phyloP scores from a whole-genome alignment of 2,888 invertebrate genomes.

The Bombylius major region DNA sequence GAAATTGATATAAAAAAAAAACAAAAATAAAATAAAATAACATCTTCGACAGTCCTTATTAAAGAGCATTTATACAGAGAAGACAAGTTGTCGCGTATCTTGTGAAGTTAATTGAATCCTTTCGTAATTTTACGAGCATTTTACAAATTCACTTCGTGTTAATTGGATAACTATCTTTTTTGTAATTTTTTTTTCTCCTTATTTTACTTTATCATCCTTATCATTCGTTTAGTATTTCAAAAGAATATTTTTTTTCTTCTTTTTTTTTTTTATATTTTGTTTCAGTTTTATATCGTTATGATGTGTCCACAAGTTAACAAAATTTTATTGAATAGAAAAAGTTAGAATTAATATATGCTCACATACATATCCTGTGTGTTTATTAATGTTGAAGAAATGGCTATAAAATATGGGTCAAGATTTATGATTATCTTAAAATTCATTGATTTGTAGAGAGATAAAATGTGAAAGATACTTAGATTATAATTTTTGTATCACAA shows the following conservation, averaged over 20 bases:
- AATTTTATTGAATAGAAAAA: no score
- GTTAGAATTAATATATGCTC: no score
- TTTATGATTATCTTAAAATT: no score
- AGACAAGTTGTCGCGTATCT: conserved; percentile 5
- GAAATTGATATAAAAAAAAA: neutral
- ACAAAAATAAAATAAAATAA: neutral
- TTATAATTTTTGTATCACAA: no score
- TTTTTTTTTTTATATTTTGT: neutral
- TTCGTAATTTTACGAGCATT: conserved; percentile 8
- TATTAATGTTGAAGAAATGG: no score
- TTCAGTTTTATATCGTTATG: neutral
- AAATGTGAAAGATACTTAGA: no score
- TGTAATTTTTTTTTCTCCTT: neutral
- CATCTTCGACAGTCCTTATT: no score
- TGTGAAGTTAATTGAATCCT: conserved; percentile 8
- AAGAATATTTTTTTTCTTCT: neutral
- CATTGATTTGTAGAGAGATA: no score
- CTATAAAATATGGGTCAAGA: no score
- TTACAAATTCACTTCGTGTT: conserved; percentile 10
- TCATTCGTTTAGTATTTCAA: no score
- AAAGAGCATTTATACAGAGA: neutral
- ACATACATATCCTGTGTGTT: no score
- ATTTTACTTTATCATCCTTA: neutral
- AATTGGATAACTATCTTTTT: conserved; percentile 10
- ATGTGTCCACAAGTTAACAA: no score